These are phyloP conservation scores for Atherinomorus stipes DNA, from an alignment of 2,113 vertebrate genomes.

Conservation along the genomic window DNA sequence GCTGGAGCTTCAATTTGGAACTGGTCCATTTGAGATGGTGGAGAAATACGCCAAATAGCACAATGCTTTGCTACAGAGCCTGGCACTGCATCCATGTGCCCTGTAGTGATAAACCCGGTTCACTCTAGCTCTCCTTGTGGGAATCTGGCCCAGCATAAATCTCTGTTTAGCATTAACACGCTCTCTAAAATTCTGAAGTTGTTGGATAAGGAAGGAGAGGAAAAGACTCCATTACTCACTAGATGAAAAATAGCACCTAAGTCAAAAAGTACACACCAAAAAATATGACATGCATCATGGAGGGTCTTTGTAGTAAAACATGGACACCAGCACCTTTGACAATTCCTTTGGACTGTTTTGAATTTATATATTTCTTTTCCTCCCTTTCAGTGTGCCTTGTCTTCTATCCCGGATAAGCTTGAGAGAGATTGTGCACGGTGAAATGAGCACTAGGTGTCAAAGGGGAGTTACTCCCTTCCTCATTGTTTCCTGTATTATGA, in stretches of 20 bases:
- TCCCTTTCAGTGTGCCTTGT: not conserved
- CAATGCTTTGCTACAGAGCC: conserved; percentile 51
- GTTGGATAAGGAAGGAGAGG: conserved; percentile 3
- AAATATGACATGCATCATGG: conserved; percentile 12
- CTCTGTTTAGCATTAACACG: conserved; percentile 42
- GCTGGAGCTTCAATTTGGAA: conserved; percentile 66
- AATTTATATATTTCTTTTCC: conserved; percentile 14
- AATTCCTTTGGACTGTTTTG: conserved; percentile 14
- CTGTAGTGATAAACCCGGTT: conserved; percentile 63
- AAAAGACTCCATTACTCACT: conserved; percentile 5
- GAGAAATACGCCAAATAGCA: conserved; percentile 63
- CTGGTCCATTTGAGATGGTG: conserved; percentile 49
- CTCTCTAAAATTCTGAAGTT: conserved; percentile 20
- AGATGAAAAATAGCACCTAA: conserved; percentile 11
- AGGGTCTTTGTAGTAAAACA: conserved; percentile 11
- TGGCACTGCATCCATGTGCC: conserved; percentile 42
- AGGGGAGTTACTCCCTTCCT: conserved; percentile 44
- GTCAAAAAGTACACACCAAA: conserved; percentile 25
- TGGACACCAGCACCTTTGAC: conserved; percentile 16
- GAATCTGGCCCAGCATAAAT: conserved; percentile 47
- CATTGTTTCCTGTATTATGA: conserved; percentile 49
- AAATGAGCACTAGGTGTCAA: conserved; percentile 44
- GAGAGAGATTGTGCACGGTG: conserved; percentile 51
- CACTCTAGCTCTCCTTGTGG: conserved; percentile 50
- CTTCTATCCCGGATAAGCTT: conserved; percentile 41